A percentile compares a stretch with the other conserved stretches of the same genome.
Conservation (phyloP, 2,113 vertebrate genomes). For the Ammodytes dubius region DNA sequence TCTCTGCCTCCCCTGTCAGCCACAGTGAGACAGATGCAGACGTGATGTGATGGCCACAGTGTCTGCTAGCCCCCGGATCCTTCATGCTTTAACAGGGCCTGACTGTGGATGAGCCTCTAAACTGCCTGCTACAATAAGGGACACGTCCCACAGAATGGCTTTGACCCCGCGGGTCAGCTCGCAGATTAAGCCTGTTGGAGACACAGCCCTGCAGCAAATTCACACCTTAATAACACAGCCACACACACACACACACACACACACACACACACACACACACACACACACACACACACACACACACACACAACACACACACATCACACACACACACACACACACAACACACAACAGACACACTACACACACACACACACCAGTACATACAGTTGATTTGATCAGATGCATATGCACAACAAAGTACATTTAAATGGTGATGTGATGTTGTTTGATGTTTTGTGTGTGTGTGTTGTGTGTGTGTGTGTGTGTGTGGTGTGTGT, state of each 20-base stretch:
- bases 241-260: conserved; percentile 27
- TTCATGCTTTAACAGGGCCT: conserved; percentile 79
- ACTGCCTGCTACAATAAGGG: conserved; percentile 79
- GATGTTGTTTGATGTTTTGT: too few relatives aligned
- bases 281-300: conserved; percentile 30
- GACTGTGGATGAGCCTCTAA: conserved; percentile 81
- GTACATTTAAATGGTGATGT: too few relatives aligned
- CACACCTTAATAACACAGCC: conserved; percentile 66
- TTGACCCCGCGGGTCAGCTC: conserved; percentile 78
- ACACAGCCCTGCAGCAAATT: conserved; percentile 54
- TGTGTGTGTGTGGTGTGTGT: neutral
- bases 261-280: conserved; percentile 24
- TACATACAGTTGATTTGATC: conserved; percentile 50
- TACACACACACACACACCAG: conserved; percentile 14
- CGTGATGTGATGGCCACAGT: conserved; percentile 81
- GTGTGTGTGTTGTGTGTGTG: too few relatives aligned
- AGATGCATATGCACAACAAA: neutral
- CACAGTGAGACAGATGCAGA: conserved; percentile 75
- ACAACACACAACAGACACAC: conserved; percentile 40
- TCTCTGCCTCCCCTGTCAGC: conserved; percentile 70
- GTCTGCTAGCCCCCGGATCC: conserved; percentile 78
- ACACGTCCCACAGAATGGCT: conserved; percentile 80
- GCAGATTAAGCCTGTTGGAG: conserved; percentile 74
- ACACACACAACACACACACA: conserved; percentile 52
- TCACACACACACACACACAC: conserved; percentile 49